Evolutionary conservation across 2,888 invertebrate genomes (phyloP).

Genomic region (Cepaea hortensis): DNA sequence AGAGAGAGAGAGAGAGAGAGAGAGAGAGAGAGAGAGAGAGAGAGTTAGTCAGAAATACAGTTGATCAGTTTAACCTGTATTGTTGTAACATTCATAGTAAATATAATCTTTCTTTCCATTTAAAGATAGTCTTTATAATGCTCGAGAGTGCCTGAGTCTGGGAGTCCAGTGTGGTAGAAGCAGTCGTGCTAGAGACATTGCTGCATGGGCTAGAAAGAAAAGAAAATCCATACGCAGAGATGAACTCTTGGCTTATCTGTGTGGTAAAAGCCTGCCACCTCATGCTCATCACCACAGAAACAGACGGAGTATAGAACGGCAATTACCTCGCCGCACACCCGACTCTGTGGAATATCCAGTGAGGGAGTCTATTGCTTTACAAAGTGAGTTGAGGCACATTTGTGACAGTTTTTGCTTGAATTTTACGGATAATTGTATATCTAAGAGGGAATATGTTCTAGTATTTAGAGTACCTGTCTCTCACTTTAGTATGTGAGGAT

Average conservation of each 20-base stretch:
- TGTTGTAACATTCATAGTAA: no score
- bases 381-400: constrained; percentile 74
- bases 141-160: constrained; percentile 83
- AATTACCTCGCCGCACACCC: constrained; percentile 50
- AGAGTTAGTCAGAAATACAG: no score
- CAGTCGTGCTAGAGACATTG: constrained; percentile 84
- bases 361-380: constrained; percentile 84
- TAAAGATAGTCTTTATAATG: constrained; percentile 85
- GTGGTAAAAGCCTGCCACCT: constrained; percentile 81
- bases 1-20: no score
- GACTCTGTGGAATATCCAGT: constrained; percentile 85
- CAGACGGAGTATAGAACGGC: constrained; percentile 52
- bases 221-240: constrained; percentile 85
- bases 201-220: constrained; percentile 85
- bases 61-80: no score
- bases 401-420: background rate
- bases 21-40: no score
- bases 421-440: no score
- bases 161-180: constrained; percentile 85
- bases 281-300: constrained; percentile 41
- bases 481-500: no score
- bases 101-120: background rate
- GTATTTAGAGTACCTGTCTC: no score
- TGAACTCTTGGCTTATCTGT: constrained; percentile 85
- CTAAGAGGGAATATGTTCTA: no score